Base-by-base conservation (phyloP, 2,797 vertebrate species). In the Gambelia wislizenii region DNA sequence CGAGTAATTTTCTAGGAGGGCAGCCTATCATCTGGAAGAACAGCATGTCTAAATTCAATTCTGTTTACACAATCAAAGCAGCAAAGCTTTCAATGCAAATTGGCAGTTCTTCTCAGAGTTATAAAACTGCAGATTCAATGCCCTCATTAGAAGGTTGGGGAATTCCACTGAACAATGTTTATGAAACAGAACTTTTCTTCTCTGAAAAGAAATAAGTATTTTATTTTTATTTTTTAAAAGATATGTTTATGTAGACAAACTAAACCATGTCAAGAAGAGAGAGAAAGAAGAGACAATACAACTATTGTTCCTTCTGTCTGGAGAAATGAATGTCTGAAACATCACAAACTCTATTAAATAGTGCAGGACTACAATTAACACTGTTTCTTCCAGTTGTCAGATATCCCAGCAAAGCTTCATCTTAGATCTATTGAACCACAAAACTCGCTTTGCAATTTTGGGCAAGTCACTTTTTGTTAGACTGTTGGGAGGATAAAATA, bases 101-200 rank as follows among this genome's bases (percentile, higher is more conserved):
- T 89, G 89, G 44, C 76, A 74, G 76, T 61, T 85, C 64, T 27
- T 80, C 39, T 54, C 54, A 18, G 27, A 82, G 69, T 86, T 89
- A 80, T 36, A 72, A 54, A 85, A 42, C 25, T 81, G 16, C n/a
- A 52, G 44, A 52, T 64, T 36, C 49, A 64, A 75, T 76, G 78
- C 47, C 70, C 44, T 69, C 70, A 83, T 76, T 76, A 89, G 78
- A 89, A 80, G 42, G 52, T 18, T 74, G n/a, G 39, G 8, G 56
- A 39, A 85, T 80, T 89, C 33, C 49, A 49, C 39, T 56, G 52
- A 85, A 79, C 14, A n/a, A 25, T 84, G 52, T 5, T 81, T 75
- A 81, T 81, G 78, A 39, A 81, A 75, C 74, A 78, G 61, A n/a
- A 72, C n/a, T 64, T 75, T 42, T 56, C 44, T 52, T 89, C 67